These are phyloP conservation scores for Chrysemys picta DNA, from an alignment of 2,113 vertebrate species.

Conservation along the genomic window DNA sequence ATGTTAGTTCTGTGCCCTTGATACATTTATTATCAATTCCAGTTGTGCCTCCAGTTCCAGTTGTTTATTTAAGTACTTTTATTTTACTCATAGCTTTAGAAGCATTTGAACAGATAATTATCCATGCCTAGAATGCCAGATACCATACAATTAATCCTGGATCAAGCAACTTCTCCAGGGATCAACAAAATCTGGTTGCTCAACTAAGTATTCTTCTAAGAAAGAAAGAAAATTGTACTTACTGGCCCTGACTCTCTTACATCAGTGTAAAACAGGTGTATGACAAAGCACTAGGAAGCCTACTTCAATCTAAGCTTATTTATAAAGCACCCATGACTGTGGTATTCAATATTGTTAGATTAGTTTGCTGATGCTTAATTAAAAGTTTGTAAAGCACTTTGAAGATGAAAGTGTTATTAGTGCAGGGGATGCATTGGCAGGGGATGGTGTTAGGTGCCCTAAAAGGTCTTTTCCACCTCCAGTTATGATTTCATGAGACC, in stretches of 20 bases:
- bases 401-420: background rate
- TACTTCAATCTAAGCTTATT: background rate
- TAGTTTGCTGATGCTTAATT: fast-evolving
- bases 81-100: slow-evolving; percentile 13
- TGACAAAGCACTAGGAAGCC: background rate
- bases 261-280: background rate
- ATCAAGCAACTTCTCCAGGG: background rate
- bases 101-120: background rate
- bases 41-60: background rate
- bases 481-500: too few species aligned
- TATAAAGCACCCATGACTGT: background rate
- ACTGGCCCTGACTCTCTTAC: background rate
- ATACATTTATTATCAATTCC: background rate
- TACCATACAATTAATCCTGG: background rate
- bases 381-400: background rate
- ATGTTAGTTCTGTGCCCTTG: slow-evolving; percentile 16
- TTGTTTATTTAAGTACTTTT: slow-evolving; percentile 12
- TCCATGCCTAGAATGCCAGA: background rate
- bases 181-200: background rate
- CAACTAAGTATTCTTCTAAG: background rate
- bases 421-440: background rate
- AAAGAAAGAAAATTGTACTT: background rate
- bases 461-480: background rate
- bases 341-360: fast-evolving
- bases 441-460: background rate